These are phyloP conservation scores for Tribolium madens DNA, from an alignment of 1,140 invertebrate species.

Conservation along the genomic window DNA sequence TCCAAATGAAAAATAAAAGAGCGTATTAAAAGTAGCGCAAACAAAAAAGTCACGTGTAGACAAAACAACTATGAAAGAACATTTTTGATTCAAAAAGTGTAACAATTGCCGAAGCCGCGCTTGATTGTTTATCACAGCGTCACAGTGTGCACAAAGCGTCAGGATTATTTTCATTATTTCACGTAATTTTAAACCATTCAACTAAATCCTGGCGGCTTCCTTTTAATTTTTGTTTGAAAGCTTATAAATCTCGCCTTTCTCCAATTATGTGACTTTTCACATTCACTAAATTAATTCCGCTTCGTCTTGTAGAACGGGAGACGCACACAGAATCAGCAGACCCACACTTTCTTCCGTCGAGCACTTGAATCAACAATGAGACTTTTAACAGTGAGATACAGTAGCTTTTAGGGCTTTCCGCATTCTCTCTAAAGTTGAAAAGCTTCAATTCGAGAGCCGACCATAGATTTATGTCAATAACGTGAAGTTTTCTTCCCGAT, in stretches of 20 bases:
- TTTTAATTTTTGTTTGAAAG: conserved; percentile 44
- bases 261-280: conserved; percentile 45
- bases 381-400: conserved; percentile 42
- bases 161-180: conserved; percentile 31
- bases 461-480: conserved; percentile 1
- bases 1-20: no score
- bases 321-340: conserved; percentile 15
- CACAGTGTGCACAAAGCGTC: not conserved
- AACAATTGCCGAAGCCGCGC: no score
- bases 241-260: conserved; percentile 45
- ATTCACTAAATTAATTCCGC: conserved; percentile 44
- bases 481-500: not conserved
- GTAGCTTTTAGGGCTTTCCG: conserved; percentile 35
- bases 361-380: conserved; percentile 45
- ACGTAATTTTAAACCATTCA: conserved; percentile 28
- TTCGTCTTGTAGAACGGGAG: conserved; percentile 18
- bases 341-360: conserved; percentile 28
- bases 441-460: conserved; percentile 11
- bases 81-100: no score
- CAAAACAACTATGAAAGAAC: no score
- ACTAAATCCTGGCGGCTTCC: conserved; percentile 30
- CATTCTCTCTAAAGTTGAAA: conserved; percentile 29
- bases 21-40: no score
- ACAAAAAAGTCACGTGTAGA: no score
- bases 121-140: not conserved